Conservation (phyloP, 2,113 vertebrate species). For the Pluvialis apricaria region DNA sequence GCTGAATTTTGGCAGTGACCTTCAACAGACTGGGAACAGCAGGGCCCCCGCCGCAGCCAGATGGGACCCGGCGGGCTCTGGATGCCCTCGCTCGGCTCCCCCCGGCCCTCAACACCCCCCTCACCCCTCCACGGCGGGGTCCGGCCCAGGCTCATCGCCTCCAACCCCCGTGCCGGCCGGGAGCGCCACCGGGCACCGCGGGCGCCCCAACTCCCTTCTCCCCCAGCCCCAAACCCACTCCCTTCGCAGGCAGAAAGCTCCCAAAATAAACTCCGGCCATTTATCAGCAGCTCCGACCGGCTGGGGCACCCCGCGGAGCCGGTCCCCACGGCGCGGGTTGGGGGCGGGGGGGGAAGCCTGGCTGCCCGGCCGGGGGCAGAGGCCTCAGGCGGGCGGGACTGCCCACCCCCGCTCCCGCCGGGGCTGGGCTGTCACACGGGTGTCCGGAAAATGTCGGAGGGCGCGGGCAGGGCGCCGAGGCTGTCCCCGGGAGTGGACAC, state of each 20-base stretch:
- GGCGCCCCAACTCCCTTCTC: not conserved
- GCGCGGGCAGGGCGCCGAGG: not conserved
- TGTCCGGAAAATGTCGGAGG: not conserved
- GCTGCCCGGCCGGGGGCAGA: not conserved
- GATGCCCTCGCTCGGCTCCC: not conserved
- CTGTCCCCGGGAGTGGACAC: not conserved
- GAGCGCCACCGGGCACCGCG: not conserved
- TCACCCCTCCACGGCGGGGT: too few relatives aligned
- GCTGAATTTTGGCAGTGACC: constrained; percentile 15
- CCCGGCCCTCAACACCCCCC: not conserved
- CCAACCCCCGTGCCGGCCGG: not conserved
- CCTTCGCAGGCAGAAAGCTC: not conserved
- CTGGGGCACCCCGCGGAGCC: not conserved
- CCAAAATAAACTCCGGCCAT: not conserved
- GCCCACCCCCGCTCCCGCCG: not conserved
- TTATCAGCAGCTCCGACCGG: not conserved
- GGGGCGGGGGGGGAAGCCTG: too few relatives aligned
- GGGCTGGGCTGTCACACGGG: not conserved
- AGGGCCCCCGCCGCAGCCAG: not conserved
- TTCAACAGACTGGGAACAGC: not conserved
- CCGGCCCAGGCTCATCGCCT: not conserved
- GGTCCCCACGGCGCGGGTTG: not conserved
- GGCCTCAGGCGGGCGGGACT: not conserved
- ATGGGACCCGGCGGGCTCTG: not conserved
- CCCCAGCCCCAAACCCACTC: not conserved